A percentile compares a stretch with the other conserved stretches of the same genome.
Evolutionary conservation across 2,797 vertebrate species (phyloP).

Genomic region (Pachyuromys duprasi): DNA sequence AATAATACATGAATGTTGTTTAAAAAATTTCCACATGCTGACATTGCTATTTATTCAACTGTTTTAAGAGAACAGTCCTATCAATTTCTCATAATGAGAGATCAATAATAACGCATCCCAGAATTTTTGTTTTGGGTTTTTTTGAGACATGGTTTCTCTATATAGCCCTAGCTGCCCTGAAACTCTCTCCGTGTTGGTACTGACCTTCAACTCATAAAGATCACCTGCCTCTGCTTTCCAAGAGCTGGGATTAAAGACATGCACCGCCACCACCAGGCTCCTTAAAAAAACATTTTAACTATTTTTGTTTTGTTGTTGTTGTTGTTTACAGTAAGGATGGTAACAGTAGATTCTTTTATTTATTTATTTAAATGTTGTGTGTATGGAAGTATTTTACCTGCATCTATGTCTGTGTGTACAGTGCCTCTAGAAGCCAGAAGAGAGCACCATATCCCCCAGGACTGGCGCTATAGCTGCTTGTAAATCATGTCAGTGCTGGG

Average conservation of each 20-base stretch:
- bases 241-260: background rate
- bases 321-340: background rate
- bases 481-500: background rate
- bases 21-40: constrained; percentile 78
- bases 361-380: background rate
- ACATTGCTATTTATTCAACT: constrained; percentile 80
- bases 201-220: background rate
- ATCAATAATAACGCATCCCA: constrained; percentile 80
- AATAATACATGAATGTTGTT: constrained; percentile 83
- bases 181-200: background rate
- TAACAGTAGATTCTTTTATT: background rate
- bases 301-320: background rate
- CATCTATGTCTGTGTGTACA: background rate
- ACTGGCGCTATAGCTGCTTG: background rate
- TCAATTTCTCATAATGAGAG: constrained; percentile 74
- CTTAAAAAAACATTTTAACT: background rate
- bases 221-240: background rate
- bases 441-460: background rate
- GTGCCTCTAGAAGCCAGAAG: background rate
- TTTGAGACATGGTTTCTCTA: background rate
- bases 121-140: constrained; percentile 22
- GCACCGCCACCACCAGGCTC: background rate
- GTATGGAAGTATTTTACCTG: background rate
- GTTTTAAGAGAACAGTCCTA: constrained; percentile 77
- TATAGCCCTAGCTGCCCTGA: background rate